These are phyloP conservation scores for Cyanocitta stelleri DNA, from an alignment of 2,113 vertebrate species.

Conservation along the genomic window DNA sequence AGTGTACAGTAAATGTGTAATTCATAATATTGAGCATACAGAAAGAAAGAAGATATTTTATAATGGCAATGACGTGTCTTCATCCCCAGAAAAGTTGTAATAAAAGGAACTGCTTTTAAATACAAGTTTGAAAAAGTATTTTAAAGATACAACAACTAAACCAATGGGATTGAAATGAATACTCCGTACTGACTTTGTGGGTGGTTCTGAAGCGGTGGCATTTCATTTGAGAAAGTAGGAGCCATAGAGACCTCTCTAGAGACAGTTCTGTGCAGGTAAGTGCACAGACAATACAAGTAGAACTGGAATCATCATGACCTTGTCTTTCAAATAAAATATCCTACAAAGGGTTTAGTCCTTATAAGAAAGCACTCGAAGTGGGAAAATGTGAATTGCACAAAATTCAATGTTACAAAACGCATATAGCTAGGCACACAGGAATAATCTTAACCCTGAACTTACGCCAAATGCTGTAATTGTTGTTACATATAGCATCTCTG, in stretches of 20 bases:
- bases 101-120: not conserved
- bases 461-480: not conserved
- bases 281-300: not conserved
- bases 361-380: not conserved
- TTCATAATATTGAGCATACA: not conserved
- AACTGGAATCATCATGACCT: not conserved
- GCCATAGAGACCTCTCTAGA: not conserved
- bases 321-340: not conserved
- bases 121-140: not conserved
- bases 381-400: not conserved
- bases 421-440: not conserved
- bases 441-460: not conserved
- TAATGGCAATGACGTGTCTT: not conserved
- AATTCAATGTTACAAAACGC: not conserved
- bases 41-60: not conserved
- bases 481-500: not conserved
- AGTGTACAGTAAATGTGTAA: not conserved
- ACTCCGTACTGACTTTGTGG: not conserved
- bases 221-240: not conserved
- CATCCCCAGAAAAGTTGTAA: not conserved
- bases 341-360: not conserved
- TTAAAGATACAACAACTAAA: not conserved
- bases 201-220: not conserved
- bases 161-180: not conserved
- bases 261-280: not conserved